Conservation (phyloP, 2,888 invertebrate species). For the Agrochola lychnidis region DNA sequence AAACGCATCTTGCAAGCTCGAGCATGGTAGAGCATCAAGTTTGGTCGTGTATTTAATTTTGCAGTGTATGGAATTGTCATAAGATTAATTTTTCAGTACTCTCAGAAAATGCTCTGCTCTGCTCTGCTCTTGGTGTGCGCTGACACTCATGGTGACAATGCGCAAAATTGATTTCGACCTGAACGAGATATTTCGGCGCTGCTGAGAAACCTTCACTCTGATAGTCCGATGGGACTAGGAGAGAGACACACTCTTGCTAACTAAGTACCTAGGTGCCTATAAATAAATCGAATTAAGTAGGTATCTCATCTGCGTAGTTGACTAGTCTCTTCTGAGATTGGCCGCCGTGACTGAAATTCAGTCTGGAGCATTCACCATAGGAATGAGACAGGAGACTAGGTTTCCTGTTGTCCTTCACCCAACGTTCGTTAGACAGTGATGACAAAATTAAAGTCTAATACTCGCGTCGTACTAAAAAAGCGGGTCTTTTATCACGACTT, state of each 20-base stretch:
- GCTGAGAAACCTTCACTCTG: not conserved
- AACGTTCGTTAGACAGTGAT: not conserved
- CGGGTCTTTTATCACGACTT: not conserved
- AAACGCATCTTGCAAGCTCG: too few species aligned
- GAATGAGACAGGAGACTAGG: not conserved
- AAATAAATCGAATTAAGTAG: not conserved
- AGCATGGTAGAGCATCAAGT: too few species aligned
- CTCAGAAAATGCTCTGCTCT: too few species aligned
- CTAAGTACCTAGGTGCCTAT: not conserved
- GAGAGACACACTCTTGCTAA: not conserved
- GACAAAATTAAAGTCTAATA: not conserved
- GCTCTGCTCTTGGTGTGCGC: too few species aligned
- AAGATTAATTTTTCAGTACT: too few species aligned
- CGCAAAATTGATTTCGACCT: not conserved
- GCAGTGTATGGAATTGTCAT: too few species aligned
- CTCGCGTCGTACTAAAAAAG: not conserved
- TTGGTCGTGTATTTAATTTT: too few species aligned
- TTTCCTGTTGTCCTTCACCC: not conserved
- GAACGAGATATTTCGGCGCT: too few species aligned
- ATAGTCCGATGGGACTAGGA: not conserved
- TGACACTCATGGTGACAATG: constrained; percentile 4
- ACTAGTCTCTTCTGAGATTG: not conserved
- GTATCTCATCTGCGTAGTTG: not conserved
- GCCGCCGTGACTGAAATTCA: not conserved
- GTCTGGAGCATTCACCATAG: not conserved